These are phyloP conservation scores for Halcyon leucocephala DNA, from an alignment of 2,797 vertebrate genomes.

Conservation along the genomic window DNA sequence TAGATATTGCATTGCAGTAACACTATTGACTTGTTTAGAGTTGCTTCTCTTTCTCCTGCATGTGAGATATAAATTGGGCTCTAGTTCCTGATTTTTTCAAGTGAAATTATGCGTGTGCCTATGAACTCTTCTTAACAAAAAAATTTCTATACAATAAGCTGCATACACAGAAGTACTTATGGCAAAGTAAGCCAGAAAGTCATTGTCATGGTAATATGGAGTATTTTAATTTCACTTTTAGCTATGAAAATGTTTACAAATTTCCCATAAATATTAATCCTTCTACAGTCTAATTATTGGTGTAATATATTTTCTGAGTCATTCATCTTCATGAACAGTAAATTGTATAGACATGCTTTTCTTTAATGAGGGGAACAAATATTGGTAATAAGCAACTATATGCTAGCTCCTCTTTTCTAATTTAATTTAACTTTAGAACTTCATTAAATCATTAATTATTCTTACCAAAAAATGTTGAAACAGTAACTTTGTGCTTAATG, in stretches of 20 bases:
- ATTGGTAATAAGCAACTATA: background rate
- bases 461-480: background rate
- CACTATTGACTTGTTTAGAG: background rate
- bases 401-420: background rate
- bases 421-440: background rate
- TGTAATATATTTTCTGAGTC: background rate
- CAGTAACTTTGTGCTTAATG: background rate
- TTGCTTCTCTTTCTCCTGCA: background rate
- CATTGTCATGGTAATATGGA: background rate
- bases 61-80: background rate
- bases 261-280: background rate
- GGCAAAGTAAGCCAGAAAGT: background rate
- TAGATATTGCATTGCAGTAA: background rate
- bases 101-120: background rate
- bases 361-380: background rate
- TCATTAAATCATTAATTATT: background rate
- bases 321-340: background rate
- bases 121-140: background rate
- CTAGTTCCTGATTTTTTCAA: background rate
- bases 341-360: background rate
- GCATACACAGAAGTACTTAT: background rate
- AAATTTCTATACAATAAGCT: background rate
- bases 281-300: background rate
- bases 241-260: background rate
- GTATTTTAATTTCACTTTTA: conserved; percentile 2